Percentiles rank a stretch among this genome's conserved stretches.
These are phyloP conservation scores for Chiloscyllium plagiosum DNA, from an alignment of 2,113 vertebrate species.

Conservation along the genomic window DNA sequence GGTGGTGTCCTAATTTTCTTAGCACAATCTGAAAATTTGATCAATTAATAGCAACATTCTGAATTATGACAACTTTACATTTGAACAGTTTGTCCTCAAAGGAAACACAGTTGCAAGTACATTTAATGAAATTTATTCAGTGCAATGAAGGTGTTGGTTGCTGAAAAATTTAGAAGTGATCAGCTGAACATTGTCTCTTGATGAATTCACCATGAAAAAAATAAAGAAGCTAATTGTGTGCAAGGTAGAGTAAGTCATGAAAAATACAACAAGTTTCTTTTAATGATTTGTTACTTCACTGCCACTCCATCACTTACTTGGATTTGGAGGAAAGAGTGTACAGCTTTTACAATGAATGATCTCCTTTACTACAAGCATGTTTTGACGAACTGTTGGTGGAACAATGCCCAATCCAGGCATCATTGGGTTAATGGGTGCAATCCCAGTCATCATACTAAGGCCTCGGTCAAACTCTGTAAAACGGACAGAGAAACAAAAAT, in stretches of 20 bases:
- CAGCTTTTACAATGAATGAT: slow-evolving; percentile 97
- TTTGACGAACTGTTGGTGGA: slow-evolving; percentile 73
- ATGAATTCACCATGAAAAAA: not conserved
- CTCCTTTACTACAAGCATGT: slow-evolving; percentile 81
- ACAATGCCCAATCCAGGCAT: slow-evolving; percentile 86
- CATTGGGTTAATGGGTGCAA: slow-evolving; percentile 83
- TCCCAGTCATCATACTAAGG: slow-evolving; percentile 87
- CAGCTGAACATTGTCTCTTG: not conserved
- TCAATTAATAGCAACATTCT: not conserved
- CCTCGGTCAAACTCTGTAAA: slow-evolving; percentile 79
- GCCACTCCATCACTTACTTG: slow-evolving; percentile 62
- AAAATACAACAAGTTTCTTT: not conserved
- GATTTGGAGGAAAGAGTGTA: slow-evolving; percentile 90
- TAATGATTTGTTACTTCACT: not conserved
- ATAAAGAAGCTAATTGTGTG: not conserved
- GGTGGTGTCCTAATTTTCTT: not conserved
- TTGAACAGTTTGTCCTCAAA: not conserved
- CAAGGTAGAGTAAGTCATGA: not conserved
- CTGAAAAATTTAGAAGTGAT: not conserved
- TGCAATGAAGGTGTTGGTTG: not conserved
- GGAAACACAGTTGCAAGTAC: not conserved
- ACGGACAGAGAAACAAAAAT: slow-evolving; percentile 37
- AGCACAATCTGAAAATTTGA: not conserved
- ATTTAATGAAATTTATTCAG: not conserved
- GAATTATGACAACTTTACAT: not conserved